Evolutionary conservation across 2,888 invertebrate species (phyloP).

Genomic region (Sarcophaga carnaria): DNA sequence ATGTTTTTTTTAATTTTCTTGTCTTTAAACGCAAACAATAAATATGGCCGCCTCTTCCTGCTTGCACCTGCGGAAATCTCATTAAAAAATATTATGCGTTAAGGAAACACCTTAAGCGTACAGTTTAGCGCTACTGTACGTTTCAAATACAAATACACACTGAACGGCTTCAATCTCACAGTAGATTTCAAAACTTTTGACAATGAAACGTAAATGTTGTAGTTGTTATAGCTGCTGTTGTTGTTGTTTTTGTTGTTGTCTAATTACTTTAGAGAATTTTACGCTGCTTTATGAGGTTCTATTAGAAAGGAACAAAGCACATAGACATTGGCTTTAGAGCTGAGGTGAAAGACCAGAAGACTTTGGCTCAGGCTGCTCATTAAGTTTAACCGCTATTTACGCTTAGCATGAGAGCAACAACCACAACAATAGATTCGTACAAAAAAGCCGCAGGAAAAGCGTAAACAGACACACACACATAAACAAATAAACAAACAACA

Average conservation of each 20-base stretch:
- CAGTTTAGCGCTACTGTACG: background rate
- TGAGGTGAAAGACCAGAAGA: conserved; percentile 35
- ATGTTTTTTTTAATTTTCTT: background rate
- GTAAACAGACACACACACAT: background rate
- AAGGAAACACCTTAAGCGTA: conserved; percentile 37
- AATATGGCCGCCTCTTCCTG: conserved; percentile 5
- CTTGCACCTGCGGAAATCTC: conserved; percentile 18
- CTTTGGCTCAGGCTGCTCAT: conserved; percentile 22
- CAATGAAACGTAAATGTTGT: background rate
- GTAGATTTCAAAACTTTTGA: conserved; percentile 34
- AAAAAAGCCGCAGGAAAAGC: background rate
- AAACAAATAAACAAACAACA: background rate
- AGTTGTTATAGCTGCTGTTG: background rate
- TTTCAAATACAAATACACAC: conserved; percentile 2
- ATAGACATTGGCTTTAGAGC: background rate
- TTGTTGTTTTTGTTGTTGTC: conserved; percentile 15
- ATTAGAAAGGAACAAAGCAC: background rate
- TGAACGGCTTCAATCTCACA: background rate
- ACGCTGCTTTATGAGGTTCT: background rate
- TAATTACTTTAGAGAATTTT: conserved; percentile 54
- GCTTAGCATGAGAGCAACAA: background rate
- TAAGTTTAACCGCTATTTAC: conserved; percentile 27
- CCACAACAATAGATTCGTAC: background rate
- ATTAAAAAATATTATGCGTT: conserved; percentile 56
- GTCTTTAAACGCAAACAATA: conserved; percentile 17